These are phyloP conservation scores for Colletes gigas DNA, from an alignment of 1,140 invertebrate species.

Conservation along the genomic window DNA sequence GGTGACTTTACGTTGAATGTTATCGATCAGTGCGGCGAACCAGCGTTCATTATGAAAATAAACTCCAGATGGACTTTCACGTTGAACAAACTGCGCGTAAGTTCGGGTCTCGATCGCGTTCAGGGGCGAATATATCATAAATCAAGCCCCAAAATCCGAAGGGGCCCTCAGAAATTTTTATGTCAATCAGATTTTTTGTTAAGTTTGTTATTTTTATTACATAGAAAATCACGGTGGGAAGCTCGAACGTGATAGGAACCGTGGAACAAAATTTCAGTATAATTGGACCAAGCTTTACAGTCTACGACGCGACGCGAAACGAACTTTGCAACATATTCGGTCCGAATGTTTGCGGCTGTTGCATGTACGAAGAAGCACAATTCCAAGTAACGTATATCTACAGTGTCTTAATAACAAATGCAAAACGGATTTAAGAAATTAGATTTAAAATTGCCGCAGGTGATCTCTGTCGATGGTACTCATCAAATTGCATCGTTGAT, in stretches of 20 bases:
- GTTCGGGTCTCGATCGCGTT: not conserved
- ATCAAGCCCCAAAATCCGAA: too few relatives aligned
- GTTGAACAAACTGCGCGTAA: conserved; percentile 55
- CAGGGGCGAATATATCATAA: too few relatives aligned
- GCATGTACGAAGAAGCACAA: conserved; percentile 66
- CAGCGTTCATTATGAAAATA: conserved; percentile 67
- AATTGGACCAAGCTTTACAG: conserved; percentile 67
- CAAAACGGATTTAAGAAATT: too few relatives aligned
- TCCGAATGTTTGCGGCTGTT: conserved; percentile 69
- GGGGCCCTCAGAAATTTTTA: too few relatives aligned
- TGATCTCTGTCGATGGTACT: conserved; percentile 65
- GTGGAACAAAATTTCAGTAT: conserved; percentile 71
- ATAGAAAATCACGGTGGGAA: conserved; percentile 67
- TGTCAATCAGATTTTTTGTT: too few relatives aligned
- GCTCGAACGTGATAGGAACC: conserved; percentile 63
- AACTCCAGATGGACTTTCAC: conserved; percentile 59
- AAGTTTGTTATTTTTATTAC: too few relatives aligned
- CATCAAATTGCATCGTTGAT: conserved; percentile 71
- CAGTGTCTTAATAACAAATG: not conserved
- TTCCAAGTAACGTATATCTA: conserved; percentile 65
- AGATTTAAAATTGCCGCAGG: conserved; percentile 44
- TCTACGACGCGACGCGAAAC: conserved; percentile 59
- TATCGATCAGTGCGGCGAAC: conserved; percentile 66
- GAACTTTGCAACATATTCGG: conserved; percentile 68
- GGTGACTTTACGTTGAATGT: conserved; percentile 62